These are phyloP conservation scores for Trimorus sp. DNA, from an alignment of 2,888 invertebrate genomes.

Conservation along the genomic window DNA sequence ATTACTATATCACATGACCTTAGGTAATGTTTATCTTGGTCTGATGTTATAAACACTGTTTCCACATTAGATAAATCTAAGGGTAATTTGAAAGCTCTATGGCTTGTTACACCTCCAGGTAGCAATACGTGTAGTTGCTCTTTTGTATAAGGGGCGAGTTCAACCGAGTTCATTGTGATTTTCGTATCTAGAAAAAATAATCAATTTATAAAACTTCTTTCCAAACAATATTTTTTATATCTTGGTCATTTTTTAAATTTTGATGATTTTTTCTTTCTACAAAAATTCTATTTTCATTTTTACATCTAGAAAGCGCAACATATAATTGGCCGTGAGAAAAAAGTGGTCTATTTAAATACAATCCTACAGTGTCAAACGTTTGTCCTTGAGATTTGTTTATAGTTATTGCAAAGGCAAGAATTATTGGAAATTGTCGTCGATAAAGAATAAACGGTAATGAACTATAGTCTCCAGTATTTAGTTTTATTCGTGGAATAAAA, in stretches of 20 bases:
- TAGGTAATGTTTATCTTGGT: slow-evolving; percentile 12
- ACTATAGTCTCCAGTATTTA: slow-evolving; percentile 12
- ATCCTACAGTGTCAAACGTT: not conserved
- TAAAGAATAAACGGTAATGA: slow-evolving; percentile 13
- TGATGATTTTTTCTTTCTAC: no score
- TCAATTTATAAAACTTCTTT: no score
- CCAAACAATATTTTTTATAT: no score
- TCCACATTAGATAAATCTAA: slow-evolving; percentile 12
- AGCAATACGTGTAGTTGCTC: not conserved
- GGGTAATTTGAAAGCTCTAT: slow-evolving; percentile 16
- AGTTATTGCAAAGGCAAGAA: slow-evolving; percentile 8
- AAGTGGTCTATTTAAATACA: not conserved
- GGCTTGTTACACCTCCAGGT: slow-evolving; percentile 13
- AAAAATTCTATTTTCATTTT: not conserved
- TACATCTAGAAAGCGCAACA: not conserved
- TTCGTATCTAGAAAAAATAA: no score
- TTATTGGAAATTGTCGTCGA: not conserved
- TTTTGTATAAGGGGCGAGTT: not conserved
- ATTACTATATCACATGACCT: not conserved
- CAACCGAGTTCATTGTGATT: no score
- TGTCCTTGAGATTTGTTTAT: slow-evolving; percentile 12
- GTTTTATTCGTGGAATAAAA: slow-evolving; percentile 18
- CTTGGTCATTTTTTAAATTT: no score
- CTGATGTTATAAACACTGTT: not conserved
- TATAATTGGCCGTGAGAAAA: not conserved